Evolutionary conservation across 2,113 vertebrate genomes (phyloP).

Genomic region (Plotosus lineatus): DNA sequence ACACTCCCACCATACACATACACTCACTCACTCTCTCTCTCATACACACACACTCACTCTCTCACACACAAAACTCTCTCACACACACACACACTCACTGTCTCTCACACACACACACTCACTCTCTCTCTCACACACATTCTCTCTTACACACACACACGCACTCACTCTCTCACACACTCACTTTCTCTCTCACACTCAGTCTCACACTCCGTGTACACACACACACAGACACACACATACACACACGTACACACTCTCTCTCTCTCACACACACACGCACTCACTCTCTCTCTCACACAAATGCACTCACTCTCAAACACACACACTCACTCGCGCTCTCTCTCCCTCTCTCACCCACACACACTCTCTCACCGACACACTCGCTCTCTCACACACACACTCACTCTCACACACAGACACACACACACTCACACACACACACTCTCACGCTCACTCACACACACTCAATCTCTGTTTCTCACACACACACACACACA

Average conservation of each 20-base stretch:
- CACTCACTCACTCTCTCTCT: too few relatives aligned
- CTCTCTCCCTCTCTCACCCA: background rate
- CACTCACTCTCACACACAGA: conserved; percentile 6
- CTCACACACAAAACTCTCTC: background rate
- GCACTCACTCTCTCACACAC: background rate
- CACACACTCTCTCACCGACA: background rate
- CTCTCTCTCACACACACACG: background rate
- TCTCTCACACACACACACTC: background rate
- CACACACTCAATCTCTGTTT: too few relatives aligned
- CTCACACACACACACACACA: background rate
- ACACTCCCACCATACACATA: background rate
- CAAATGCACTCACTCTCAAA: conserved; percentile 2
- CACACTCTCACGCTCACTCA: background rate
- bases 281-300: background rate
- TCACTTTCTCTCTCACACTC: too few relatives aligned
- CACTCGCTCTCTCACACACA: too few relatives aligned
- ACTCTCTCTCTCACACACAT: background rate
- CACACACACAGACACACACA: background rate
- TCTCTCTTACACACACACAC: background rate
- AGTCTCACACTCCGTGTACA: conserved; percentile 13
- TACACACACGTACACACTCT: too few relatives aligned
- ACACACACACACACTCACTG: background rate
- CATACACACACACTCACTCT: background rate
- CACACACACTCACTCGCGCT: too few relatives aligned
- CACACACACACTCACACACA: conserved; percentile 6